Conservation (phyloP, 1,140 invertebrate genomes). For the Lanistes nyassanus region DNA sequence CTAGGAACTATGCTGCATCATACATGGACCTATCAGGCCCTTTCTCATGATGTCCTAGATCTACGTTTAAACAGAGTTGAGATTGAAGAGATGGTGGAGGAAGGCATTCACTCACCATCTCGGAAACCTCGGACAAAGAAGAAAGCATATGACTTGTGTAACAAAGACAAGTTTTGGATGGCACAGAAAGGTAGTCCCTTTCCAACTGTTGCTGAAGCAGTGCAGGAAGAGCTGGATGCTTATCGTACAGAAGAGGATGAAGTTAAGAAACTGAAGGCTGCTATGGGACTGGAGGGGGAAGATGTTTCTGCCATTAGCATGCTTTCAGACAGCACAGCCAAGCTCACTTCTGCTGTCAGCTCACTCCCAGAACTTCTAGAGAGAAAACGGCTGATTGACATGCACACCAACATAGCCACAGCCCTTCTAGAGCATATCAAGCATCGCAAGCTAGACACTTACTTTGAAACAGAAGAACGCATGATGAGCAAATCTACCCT, state of each 20-base stretch:
- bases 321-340: conserved; percentile 93
- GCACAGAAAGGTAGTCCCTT: conserved; percentile 95
- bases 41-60: conserved; percentile 95
- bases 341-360: conserved; percentile 91
- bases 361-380: conserved; percentile 95
- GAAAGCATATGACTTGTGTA: conserved; percentile 90
- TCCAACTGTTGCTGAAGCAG: conserved; percentile 96
- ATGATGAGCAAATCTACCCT: conserved; percentile 78
- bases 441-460: conserved; percentile 88
- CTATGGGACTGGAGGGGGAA: conserved; percentile 78
- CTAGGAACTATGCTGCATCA: conserved; percentile 98
- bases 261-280: conserved; percentile 92
- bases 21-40: conserved; percentile 96
- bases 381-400: conserved; percentile 96
- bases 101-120: conserved; percentile 41
- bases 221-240: conserved; percentile 96
- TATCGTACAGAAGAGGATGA: conserved; percentile 95
- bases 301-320: conserved; percentile 73
- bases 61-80: conserved; percentile 88
- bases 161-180: conserved; percentile 90
- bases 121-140: conserved; percentile 71
- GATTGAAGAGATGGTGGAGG: conserved; percentile 77
- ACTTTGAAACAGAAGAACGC: conserved; percentile 98
- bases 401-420: conserved; percentile 98
- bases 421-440: conserved; percentile 91